Percentiles rank a stretch among this genome's conserved stretches.
Evolutionary conservation across 2,888 invertebrate species (phyloP).

Genomic region (Brachylomia viminalis): DNA sequence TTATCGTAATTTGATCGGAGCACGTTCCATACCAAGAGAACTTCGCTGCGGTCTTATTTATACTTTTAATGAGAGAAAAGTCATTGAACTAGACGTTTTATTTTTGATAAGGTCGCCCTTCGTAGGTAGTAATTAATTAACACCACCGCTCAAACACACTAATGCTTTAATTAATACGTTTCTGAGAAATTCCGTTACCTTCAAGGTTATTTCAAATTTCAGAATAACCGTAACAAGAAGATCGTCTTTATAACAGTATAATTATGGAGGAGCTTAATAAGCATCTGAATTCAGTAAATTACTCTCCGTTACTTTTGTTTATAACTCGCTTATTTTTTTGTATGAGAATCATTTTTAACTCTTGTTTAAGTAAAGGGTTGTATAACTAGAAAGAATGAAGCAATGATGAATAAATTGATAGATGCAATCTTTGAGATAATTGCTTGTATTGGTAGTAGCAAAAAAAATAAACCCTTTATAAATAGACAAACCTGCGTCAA

Average conservation of each 20-base stretch:
- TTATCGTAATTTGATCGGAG: slow-evolving; percentile 64
- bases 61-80: slow-evolving; percentile 49
- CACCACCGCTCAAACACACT: neutral
- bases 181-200: slow-evolving; percentile 12
- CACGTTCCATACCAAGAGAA: slow-evolving; percentile 43
- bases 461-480: neutral
- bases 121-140: slow-evolving; percentile 22
- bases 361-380: neutral
- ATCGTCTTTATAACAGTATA: neutral
- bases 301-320: neutral
- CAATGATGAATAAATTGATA: neutral
- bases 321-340: neutral
- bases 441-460: neutral
- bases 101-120: slow-evolving; percentile 19
- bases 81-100: slow-evolving; percentile 18
- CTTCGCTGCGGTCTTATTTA: slow-evolving; percentile 47
- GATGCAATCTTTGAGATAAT: neutral
- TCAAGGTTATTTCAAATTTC: slow-evolving; percentile 24
- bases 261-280: neutral
- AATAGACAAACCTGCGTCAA: neutral
- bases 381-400: neutral
- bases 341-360: neutral
- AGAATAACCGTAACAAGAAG: slow-evolving; percentile 20
- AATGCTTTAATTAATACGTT: slow-evolving; percentile 27
- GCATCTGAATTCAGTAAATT: slow-evolving; percentile 13